Evolutionary conservation across 2,797 vertebrate species (phyloP).

Genomic region (Xerus rutilus): DNA sequence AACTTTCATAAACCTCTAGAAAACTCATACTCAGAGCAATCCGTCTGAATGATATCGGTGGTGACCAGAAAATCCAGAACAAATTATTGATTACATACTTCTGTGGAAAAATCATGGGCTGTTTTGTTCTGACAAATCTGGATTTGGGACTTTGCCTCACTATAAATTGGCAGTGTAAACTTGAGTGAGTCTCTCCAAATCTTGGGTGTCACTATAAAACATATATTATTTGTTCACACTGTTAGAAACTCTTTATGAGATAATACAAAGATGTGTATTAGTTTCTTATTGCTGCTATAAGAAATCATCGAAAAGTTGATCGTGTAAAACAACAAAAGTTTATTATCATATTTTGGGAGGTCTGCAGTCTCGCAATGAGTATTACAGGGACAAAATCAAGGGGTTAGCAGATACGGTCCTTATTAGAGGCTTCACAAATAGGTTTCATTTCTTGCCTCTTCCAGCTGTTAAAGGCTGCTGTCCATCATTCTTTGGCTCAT

Average conservation of each 20-base stretch:
- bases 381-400: not conserved
- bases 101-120: not conserved
- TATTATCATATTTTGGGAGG: not conserved
- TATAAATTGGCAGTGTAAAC: not conserved
- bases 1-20: not conserved
- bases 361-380: not conserved
- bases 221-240: not conserved
- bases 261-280: not conserved
- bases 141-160: not conserved
- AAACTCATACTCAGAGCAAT: not conserved
- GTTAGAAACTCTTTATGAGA: not conserved
- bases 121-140: not conserved
- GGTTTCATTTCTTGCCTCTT: not conserved
- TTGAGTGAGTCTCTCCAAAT: not conserved
- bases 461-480: not conserved
- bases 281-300: not conserved
- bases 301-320: not conserved
- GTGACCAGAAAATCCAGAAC: not conserved
- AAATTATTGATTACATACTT: not conserved
- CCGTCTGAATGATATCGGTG: not conserved
- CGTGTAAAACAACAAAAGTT: not conserved
- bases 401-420: accelerated
- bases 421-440: not conserved
- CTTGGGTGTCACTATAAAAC: not conserved
- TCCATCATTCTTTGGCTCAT: not conserved